Conservation (phyloP, 2,797 vertebrate genomes). For the Buceros bicornis region DNA sequence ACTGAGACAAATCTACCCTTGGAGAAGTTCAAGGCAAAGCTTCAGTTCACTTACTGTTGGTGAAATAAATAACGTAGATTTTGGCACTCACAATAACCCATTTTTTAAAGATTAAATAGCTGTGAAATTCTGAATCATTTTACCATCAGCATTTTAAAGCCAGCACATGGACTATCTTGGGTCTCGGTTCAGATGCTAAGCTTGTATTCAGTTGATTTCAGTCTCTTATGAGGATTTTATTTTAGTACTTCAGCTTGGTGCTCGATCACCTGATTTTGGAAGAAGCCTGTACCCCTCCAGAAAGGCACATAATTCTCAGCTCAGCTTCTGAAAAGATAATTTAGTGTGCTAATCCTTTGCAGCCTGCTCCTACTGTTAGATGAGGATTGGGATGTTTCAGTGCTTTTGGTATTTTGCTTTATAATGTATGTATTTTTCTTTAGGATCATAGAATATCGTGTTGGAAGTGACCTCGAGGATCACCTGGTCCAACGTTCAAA, state of each 20-base stretch:
- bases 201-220: not conserved
- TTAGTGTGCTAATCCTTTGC: not conserved
- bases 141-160: conserved; percentile 1
- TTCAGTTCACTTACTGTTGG: not conserved
- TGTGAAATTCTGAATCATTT: not conserved
- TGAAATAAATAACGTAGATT: not conserved
- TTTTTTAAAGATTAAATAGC: not conserved
- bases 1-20: not conserved
- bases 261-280: not conserved
- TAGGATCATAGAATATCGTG: not conserved
- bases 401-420: not conserved
- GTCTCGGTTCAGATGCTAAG: not conserved
- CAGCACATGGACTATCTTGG: not conserved
- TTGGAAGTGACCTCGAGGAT: not conserved
- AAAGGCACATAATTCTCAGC: not conserved
- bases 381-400: not conserved
- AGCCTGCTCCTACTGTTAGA: not conserved
- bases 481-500: not conserved
- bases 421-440: not conserved
- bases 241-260: not conserved
- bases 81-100: not conserved
- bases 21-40: not conserved
- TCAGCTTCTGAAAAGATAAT: not conserved
- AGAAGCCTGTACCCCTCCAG: not conserved
- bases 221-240: not conserved